Evolutionary conservation across 37 sponge, comb jelly and placozoan genomes (phyloP), one percentile per base, ranked within the genome.

Genomic region (Halichondria panicea): DNA sequence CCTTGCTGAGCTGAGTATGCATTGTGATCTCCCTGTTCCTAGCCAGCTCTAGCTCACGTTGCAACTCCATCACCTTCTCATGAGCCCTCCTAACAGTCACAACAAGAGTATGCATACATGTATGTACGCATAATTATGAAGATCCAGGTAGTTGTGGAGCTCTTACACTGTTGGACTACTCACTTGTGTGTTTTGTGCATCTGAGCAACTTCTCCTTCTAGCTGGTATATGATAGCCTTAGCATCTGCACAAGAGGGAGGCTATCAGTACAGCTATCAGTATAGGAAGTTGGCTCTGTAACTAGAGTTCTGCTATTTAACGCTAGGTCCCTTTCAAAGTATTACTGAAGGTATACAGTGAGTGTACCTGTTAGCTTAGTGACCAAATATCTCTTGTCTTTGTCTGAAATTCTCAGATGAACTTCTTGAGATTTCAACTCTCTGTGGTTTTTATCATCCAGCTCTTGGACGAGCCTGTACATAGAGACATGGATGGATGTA

Each of bases 281-380:
- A 33, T 31, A 64, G 15, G 11, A 19, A 35, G 39, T 30, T 36
- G 4, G 36, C 35, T 58, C 18, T 7, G 30, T 31, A 30, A 31
- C 28, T 58, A 31, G n/a, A 58, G 7, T 15, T 58, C 18, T 58
- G 59, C 4, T 30, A 22, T 58, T 58, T 6, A 58, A 12, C n/a
- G 13, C 28, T 58, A 30, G n/a, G 13, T 58, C 30, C 59, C 28
- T 58, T 15, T 58, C n/a, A n/a, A n/a, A n/a, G n/a, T n/a, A n/a
- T n/a, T n/a, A n/a, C n/a, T n/a, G n/a, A n/a, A n/a, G n/a, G n/a
- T n/a, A n/a, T n/a, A n/a, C n/a, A n/a, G n/a, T n/a, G n/a, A n/a
- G n/a, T n/a, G n/a, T 25, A 86, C 86, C 86, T 79, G 80, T 62
- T 3, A 79, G 57, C 45, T 79, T 78, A 40, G 45, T 65, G 46